Percentiles rank a stretch among this genome's conserved stretches.
Conservation (phyloP, 2,797 vertebrate genomes). For the Gadopsis bispinosus region DNA sequence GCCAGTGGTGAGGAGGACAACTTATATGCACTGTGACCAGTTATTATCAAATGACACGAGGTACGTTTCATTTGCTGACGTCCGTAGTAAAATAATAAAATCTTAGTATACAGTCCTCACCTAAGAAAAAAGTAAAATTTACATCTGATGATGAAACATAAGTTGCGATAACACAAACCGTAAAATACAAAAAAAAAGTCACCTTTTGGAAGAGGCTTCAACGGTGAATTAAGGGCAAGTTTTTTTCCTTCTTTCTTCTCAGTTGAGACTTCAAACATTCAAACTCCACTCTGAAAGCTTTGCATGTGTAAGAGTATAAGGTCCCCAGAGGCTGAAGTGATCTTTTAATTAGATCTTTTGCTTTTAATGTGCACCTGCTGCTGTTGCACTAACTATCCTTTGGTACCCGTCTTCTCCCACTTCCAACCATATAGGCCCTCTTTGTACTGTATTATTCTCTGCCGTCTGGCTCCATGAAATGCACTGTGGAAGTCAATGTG, state of each 20-base stretch:
- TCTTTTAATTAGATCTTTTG: slow-evolving; percentile 34
- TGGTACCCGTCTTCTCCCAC: slow-evolving; percentile 55
- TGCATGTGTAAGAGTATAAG: slow-evolving; percentile 30
- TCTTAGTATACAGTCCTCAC: neutral
- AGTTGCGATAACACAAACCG: slow-evolving; percentile 41
- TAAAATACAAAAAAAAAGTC: slow-evolving; percentile 46
- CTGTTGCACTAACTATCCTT: slow-evolving; percentile 40
- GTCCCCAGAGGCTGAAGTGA: slow-evolving; percentile 31
- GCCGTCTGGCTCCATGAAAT: slow-evolving; percentile 16
- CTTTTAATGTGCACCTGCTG: slow-evolving; percentile 37
- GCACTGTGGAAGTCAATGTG: slow-evolving; percentile 13
- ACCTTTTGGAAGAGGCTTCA: slow-evolving; percentile 67
- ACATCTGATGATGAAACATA: slow-evolving; percentile 42
- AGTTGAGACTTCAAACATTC: slow-evolving; percentile 33
- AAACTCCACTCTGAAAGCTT: slow-evolving; percentile 28
- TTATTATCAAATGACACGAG: slow-evolving; percentile 39
- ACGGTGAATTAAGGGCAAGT: slow-evolving; percentile 73
- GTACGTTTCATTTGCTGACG: slow-evolving; percentile 38
- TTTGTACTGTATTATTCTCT: neutral
- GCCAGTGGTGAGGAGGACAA: neutral
- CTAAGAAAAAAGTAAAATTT: slow-evolving; percentile 41
- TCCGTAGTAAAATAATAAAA: slow-evolving; percentile 36
- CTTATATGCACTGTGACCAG: slow-evolving; percentile 6
- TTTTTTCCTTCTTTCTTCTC: slow-evolving; percentile 27
- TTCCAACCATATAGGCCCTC: neutral